Conservation (phyloP, 2,113 vertebrate genomes). For the Ondatra zibethicus region DNA sequence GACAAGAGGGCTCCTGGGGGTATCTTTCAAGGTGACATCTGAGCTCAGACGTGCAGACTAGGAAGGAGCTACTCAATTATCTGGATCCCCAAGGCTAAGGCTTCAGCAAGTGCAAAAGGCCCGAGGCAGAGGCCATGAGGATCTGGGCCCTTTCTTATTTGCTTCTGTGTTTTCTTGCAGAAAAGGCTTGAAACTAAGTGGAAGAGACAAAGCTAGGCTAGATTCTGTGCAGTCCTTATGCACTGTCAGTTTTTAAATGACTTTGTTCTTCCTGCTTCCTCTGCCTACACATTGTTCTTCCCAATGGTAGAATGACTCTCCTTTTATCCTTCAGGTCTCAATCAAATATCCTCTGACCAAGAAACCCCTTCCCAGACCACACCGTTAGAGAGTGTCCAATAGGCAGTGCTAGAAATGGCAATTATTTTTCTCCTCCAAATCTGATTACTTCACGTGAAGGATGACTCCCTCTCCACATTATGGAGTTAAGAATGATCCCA, state of each 20-base stretch:
- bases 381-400: conserved; percentile 56
- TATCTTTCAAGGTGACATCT: background rate
- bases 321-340: conserved; percentile 14
- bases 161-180: background rate
- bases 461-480: conserved; percentile 64
- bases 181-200: background rate
- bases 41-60: background rate
- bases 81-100: background rate
- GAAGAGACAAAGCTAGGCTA: background rate
- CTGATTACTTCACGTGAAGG: conserved; percentile 70
- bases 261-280: conserved; percentile 4
- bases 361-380: conserved; percentile 48
- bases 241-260: background rate
- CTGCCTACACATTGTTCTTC: background rate
- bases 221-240: background rate
- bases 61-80: background rate
- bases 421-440: conserved; percentile 70
- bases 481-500: conserved; percentile 75
- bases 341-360: conserved; percentile 59
- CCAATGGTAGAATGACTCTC: background rate
- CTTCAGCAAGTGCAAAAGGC: background rate
- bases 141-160: background rate
- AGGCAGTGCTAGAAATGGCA: conserved; percentile 66
- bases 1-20: background rate
- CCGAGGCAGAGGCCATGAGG: background rate